Percentiles rank a stretch among this genome's conserved stretches.
Conservation (phyloP, 2,113 vertebrate genomes). For the Dendrocopos noguchii region DNA sequence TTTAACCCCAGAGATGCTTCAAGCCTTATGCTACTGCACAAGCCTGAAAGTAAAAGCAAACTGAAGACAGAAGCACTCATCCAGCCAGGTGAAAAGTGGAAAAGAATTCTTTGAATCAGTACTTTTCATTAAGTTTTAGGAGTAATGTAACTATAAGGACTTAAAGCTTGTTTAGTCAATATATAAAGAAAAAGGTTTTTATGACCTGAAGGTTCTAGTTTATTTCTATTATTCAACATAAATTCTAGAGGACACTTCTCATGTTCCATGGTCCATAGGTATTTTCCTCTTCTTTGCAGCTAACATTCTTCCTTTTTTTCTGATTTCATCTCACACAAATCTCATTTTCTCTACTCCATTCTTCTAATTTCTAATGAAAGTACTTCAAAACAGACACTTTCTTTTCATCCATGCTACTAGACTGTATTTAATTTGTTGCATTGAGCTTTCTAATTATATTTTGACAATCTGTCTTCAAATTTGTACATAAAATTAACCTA, state of each 20-base stretch:
- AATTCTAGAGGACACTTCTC: neutral
- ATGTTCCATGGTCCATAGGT: neutral
- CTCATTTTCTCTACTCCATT: neutral
- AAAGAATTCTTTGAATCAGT: neutral
- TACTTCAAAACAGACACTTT: constrained; percentile 21
- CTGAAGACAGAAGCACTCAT: neutral
- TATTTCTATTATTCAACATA: neutral
- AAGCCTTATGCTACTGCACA: neutral
- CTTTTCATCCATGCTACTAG: neutral
- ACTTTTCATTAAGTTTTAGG: neutral
- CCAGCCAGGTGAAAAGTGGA: neutral
- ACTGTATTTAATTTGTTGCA: constrained; percentile 22
- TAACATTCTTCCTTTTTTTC: neutral
- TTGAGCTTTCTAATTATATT: constrained; percentile 37
- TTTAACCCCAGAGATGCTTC: neutral
- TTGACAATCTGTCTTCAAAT: constrained; percentile 24
- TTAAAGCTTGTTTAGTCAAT: neutral
- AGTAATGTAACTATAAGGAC: neutral
- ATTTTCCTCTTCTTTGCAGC: neutral
- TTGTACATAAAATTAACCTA: constrained; percentile 35
- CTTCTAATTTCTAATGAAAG: constrained; percentile 18
- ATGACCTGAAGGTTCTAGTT: neutral
- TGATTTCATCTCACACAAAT: neutral
- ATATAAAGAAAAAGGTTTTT: neutral
- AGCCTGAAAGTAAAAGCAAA: neutral